Conservation (phyloP, 2,797 vertebrate genomes). For the Merluccius polli region DNA sequence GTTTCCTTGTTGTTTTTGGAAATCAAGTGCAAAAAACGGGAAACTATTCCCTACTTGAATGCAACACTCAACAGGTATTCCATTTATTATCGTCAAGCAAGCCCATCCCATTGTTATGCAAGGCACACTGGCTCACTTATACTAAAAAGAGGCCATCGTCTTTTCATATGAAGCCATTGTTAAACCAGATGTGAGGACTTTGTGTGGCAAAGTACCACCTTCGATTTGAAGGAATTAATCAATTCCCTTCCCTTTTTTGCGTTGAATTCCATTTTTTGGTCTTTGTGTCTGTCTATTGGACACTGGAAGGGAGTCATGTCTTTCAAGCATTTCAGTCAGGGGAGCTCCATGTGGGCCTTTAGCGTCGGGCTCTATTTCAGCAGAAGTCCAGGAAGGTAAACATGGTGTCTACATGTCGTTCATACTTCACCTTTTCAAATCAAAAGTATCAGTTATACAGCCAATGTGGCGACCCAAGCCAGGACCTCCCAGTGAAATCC, state of each 20-base stretch:
- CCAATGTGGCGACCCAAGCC: not conserved
- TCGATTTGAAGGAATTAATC: no score
- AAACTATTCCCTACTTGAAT: not conserved
- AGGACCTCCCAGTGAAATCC: not conserved
- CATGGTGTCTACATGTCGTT: not conserved
- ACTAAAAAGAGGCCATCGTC: not conserved
- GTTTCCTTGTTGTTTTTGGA: no score
- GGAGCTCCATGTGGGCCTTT: not conserved
- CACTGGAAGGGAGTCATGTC: not conserved
- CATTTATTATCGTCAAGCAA: no score
- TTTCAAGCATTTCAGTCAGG: not conserved
- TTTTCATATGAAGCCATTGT: not conserved
- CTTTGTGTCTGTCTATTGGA: not conserved
- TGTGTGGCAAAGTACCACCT: no score
- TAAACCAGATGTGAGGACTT: not conserved
- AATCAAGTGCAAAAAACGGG: not conserved
- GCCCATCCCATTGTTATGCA: no score
- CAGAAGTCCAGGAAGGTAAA: not conserved
- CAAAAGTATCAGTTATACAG: not conserved
- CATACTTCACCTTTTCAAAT: not conserved
- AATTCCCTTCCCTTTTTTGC: no score
- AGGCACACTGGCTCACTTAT: no score
- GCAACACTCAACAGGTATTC: not conserved
- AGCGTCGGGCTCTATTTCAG: not conserved
- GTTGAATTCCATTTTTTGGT: no score